Conservation (phyloP, 1,140 invertebrate genomes). For the Paramacrobiotus metropolitanus region DNA sequence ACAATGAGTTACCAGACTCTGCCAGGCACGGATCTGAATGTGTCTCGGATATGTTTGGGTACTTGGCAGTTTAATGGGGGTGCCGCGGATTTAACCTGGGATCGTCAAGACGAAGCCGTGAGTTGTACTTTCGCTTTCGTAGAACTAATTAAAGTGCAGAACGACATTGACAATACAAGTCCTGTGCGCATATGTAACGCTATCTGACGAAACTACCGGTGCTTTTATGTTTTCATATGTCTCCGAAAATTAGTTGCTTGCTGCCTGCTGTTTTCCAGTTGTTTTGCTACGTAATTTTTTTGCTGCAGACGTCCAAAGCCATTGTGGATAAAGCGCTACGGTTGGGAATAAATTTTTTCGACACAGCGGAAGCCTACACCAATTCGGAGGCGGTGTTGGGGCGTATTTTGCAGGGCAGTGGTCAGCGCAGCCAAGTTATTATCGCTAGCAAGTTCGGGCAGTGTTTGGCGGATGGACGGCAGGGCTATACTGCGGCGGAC, state of each 20-base stretch:
- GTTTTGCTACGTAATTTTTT: background rate
- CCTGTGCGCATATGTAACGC: too few species aligned
- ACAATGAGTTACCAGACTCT: conserved; percentile 9
- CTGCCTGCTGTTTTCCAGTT: too few species aligned
- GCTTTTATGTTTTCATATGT: too few species aligned
- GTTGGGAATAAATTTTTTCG: conserved; percentile 22
- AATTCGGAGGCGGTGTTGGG: conserved; percentile 20
- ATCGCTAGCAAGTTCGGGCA: conserved; percentile 21
- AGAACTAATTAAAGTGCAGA: too few species aligned
- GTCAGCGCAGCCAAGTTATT: conserved; percentile 17
- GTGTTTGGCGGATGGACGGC: conserved; percentile 9
- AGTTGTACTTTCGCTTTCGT: background rate
- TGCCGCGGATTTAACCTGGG: conserved; percentile 15
- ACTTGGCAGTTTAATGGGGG: conserved; percentile 21
- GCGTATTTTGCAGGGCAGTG: conserved; percentile 13
- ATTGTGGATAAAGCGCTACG: conserved; percentile 21
- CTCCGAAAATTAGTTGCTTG: too few species aligned
- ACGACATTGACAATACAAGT: too few species aligned
- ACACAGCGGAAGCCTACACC: conserved; percentile 22
- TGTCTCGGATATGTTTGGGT: conserved; percentile 19
- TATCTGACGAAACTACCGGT: too few species aligned
- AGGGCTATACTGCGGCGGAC: conserved; percentile 17
- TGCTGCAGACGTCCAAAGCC: conserved; percentile 16
- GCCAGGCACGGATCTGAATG: conserved; percentile 17
- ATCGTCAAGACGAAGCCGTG: conserved; percentile 17